Percentiles rank a stretch among this genome's conserved stretches.
phyloP scores from a whole-genome alignment of 2,113 vertebrate genomes.

The Salvelinus sp. region DNA sequence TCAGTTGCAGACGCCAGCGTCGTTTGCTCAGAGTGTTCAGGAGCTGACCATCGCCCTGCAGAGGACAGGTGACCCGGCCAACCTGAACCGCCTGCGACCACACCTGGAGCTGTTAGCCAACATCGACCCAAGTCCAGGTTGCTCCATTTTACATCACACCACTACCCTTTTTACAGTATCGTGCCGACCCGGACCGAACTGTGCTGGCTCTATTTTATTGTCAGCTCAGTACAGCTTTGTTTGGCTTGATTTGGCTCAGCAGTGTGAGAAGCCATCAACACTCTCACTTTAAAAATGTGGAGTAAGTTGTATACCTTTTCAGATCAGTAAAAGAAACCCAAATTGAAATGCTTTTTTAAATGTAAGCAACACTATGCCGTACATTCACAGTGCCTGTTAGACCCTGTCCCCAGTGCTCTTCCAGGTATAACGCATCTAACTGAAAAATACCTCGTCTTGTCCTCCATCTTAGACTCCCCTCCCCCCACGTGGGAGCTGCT shows the following conservation, averaged over 20 bases:
- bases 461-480: conserved; percentile 83
- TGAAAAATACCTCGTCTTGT: not conserved
- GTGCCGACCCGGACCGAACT: too few species aligned
- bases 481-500: conserved; percentile 97
- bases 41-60: conserved; percentile 98
- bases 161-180: too few species aligned
- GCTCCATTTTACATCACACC: not conserved
- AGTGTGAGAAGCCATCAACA: too few species aligned
- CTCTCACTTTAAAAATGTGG: too few species aligned
- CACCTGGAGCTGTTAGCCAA: conserved; percentile 95
- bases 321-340: too few species aligned
- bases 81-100: conserved; percentile 92
- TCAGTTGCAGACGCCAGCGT: conserved; percentile 97
- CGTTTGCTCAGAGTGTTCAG: conserved; percentile 98
- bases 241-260: too few species aligned
- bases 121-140: conserved; percentile 97
- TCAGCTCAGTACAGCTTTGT: too few species aligned
- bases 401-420: not conserved
- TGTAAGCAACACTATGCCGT: too few species aligned
- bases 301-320: too few species aligned
- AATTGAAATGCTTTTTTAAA: too few species aligned
- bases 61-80: conserved; percentile 95
- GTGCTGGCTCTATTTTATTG: too few species aligned
- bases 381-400: not conserved
- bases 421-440: not conserved